Evolutionary conservation across 1,140 invertebrate species (phyloP).

Genomic region (Aphelenchoides fujianensis): DNA sequence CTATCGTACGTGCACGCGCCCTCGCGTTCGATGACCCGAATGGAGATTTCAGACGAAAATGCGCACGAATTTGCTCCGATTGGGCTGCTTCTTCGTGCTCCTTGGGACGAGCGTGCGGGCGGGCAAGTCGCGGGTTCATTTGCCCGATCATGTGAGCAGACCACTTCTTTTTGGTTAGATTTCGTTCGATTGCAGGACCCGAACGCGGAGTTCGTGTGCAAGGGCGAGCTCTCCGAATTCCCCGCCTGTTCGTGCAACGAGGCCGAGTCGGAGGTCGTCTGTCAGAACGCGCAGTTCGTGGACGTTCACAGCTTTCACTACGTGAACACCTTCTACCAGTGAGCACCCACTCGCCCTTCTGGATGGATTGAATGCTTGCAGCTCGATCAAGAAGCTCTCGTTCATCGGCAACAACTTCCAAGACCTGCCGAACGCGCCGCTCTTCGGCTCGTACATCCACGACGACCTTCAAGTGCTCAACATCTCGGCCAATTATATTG

Average conservation of each 20-base stretch:
- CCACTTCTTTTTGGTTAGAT: not conserved
- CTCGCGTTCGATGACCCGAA: too few relatives aligned
- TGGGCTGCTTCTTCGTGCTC: too few relatives aligned
- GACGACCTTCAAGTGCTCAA: conserved; percentile 45
- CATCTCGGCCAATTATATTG: conserved; percentile 62
- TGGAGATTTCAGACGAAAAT: too few relatives aligned
- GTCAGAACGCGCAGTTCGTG: conserved; percentile 61
- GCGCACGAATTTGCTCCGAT: too few relatives aligned
- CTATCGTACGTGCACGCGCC: not conserved
- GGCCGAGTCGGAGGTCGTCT: conserved; percentile 46
- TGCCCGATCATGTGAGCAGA: not conserved
- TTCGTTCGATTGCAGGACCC: conserved; percentile 66
- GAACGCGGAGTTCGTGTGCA: conserved; percentile 50
- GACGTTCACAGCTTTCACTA: conserved; percentile 55
- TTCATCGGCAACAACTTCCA: conserved; percentile 62
- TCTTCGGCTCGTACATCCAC: conserved; percentile 49
- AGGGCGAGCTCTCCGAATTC: conserved; percentile 50
- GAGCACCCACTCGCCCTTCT: conserved; percentile 24
- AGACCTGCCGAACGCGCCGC: conserved; percentile 54
- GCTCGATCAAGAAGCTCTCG: conserved; percentile 49
- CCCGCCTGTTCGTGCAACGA: conserved; percentile 60
- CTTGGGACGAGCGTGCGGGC: not conserved
- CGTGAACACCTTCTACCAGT: conserved; percentile 54
- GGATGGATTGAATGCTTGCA: conserved; percentile 30
- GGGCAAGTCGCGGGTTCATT: not conserved